Conservation (phyloP, 2,888 invertebrate species). For the Chymomyza fuscimana region DNA sequence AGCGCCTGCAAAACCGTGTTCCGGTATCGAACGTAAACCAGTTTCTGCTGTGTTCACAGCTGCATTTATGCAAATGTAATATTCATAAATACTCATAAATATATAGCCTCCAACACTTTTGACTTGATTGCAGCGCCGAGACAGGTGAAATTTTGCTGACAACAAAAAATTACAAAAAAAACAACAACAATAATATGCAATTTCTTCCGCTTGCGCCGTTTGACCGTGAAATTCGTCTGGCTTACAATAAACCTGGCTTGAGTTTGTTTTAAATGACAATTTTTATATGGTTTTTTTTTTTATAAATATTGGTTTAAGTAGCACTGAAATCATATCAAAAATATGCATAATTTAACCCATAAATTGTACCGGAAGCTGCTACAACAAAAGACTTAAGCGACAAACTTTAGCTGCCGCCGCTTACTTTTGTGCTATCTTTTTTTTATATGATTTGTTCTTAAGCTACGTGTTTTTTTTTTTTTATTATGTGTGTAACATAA, state of each 20-base stretch:
- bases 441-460: not conserved
- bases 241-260: conserved; percentile 16
- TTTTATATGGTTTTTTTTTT: conserved; percentile 15
- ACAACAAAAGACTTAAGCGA: conserved; percentile 44
- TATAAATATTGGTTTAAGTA: conserved; percentile 36
- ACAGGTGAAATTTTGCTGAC: conserved; percentile 20
- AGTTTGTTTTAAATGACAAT: conserved; percentile 65
- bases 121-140: not conserved
- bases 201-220: conserved; percentile 64
- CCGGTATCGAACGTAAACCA: not conserved
- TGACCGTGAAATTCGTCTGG: conserved; percentile 63
- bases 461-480: conserved; percentile 10
- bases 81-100: not conserved
- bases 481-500: conserved; percentile 30
- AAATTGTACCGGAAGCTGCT: conserved; percentile 49
- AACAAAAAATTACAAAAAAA: conserved; percentile 15
- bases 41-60: not conserved
- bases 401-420: conserved; percentile 34
- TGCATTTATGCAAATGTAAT: conserved; percentile 9
- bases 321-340: conserved; percentile 27
- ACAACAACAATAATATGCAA: conserved; percentile 34
- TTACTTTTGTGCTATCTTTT: conserved; percentile 5
- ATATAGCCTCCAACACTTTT: conserved; percentile 10
- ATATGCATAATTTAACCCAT: not conserved
- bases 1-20: conserved; percentile 1